Evolutionary conservation across 2,888 invertebrate genomes (phyloP).

Genomic region (Luperina testacea): DNA sequence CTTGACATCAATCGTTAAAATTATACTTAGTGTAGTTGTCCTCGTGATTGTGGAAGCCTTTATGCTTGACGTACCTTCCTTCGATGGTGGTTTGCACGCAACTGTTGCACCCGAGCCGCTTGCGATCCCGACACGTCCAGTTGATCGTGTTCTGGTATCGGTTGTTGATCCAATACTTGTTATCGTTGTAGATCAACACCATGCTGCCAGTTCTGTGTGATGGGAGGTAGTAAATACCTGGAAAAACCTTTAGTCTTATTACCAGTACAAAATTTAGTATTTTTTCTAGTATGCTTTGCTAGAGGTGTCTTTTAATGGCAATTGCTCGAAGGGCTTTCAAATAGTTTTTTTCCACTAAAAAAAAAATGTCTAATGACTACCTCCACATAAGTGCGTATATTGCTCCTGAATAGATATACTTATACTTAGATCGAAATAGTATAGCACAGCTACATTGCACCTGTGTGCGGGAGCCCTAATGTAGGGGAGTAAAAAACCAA

Average conservation of each 20-base stretch:
- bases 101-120: constrained; percentile 85
- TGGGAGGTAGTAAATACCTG: constrained; percentile 87
- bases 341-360: background rate
- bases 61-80: constrained; percentile 86
- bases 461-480: constrained; percentile 7
- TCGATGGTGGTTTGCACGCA: constrained; percentile 86
- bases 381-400: constrained; percentile 2
- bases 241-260: constrained; percentile 69
- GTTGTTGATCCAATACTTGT: constrained; percentile 89
- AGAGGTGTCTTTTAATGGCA: constrained; percentile 1
- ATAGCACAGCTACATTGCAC: background rate
- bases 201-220: constrained; percentile 88
- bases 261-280: constrained; percentile 47
- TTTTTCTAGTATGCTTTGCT: constrained; percentile 12
- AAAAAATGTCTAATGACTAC: constrained; percentile 7
- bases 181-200: constrained; percentile 87
- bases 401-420: background rate
- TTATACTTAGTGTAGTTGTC: constrained; percentile 88
- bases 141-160: constrained; percentile 88
- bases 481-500: background rate
- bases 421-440: background rate
- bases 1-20: constrained; percentile 84
- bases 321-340: background rate
- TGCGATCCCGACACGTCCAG: constrained; percentile 87
- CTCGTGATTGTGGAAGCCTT: constrained; percentile 85